phyloP scores from a whole-genome alignment of 2,113 vertebrate species.

The Tricholaema leucomelas region DNA sequence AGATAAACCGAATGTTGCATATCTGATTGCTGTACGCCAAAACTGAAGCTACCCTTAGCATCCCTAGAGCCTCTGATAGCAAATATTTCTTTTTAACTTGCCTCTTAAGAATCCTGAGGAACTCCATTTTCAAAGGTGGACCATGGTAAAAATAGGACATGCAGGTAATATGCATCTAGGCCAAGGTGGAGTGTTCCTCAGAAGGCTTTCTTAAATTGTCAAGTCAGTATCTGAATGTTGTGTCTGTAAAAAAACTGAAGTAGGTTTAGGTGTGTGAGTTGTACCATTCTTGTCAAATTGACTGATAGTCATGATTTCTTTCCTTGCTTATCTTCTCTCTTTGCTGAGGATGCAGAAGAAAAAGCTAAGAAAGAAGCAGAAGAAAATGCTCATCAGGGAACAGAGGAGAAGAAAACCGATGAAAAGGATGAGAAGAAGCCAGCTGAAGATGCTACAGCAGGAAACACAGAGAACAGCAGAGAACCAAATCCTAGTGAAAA shows the following conservation, averaged over 20 bases:
- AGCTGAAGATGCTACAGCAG: conserved; percentile 46
- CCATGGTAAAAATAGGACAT: background rate
- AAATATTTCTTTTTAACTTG: background rate
- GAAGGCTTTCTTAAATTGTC: background rate
- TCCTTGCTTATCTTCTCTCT: background rate
- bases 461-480: conserved; percentile 44
- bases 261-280: background rate
- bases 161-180: background rate
- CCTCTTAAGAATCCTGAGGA: background rate
- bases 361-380: conserved; percentile 81
- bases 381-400: conserved; percentile 78
- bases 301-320: background rate
- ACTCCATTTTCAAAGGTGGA: background rate
- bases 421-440: conserved; percentile 70
- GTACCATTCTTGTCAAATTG: background rate
- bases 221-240: background rate
- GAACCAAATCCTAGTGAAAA: conserved; percentile 43
- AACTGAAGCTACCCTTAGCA: background rate
- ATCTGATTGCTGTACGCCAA: background rate
- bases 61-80: background rate
- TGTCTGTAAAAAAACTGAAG: background rate
- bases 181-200: background rate
- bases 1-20: background rate
- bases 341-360: conserved; percentile 73
- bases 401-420: conserved; percentile 77